Percentiles rank a stretch among this genome's conserved stretches.
Conservation (phyloP, 1,140 invertebrate species). For the Bombus sylvicola region DNA sequence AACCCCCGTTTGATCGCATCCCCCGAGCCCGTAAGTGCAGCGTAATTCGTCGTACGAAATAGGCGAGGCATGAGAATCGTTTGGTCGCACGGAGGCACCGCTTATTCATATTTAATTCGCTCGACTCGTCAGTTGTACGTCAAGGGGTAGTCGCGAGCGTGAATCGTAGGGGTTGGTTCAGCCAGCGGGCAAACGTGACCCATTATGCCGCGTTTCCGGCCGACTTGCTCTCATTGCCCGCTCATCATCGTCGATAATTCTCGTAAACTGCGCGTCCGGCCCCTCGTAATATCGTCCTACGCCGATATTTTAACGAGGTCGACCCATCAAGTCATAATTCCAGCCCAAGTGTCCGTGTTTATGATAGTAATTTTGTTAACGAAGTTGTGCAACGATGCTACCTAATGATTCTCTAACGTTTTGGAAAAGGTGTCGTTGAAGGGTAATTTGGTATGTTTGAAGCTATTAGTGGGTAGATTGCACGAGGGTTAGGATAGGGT, state of each 20-base stretch:
- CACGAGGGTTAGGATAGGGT: background rate
- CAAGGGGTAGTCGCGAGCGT: slow-evolving; percentile 55
- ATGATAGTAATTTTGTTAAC: background rate
- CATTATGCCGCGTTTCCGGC: slow-evolving; percentile 59
- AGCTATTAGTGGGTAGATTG: background rate
- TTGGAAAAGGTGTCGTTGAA: background rate
- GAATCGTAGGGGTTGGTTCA: slow-evolving; percentile 49
- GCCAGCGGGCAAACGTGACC: slow-evolving; percentile 57
- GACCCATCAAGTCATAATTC: slow-evolving; percentile 1
- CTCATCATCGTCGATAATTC: slow-evolving; percentile 71
- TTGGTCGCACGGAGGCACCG: slow-evolving; percentile 40
- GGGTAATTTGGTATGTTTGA: background rate
- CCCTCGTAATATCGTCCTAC: background rate
- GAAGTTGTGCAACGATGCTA: background rate
- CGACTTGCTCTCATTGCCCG: slow-evolving; percentile 45
- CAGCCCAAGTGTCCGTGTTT: background rate
- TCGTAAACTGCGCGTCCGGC: slow-evolving; percentile 8
- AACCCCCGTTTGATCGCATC: background rate
- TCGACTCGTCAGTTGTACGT: slow-evolving; percentile 50
- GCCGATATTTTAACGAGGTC: slow-evolving; percentile 38
- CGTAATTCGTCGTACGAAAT: slow-evolving; percentile 50
- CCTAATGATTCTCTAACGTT: background rate
- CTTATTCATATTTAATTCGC: slow-evolving; percentile 70
- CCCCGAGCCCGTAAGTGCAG: slow-evolving; percentile 9
- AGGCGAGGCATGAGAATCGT: slow-evolving; percentile 52